These are phyloP conservation scores for Ctenoplectra terminalis DNA, from an alignment of 1,140 invertebrate species.

Conservation along the genomic window DNA sequence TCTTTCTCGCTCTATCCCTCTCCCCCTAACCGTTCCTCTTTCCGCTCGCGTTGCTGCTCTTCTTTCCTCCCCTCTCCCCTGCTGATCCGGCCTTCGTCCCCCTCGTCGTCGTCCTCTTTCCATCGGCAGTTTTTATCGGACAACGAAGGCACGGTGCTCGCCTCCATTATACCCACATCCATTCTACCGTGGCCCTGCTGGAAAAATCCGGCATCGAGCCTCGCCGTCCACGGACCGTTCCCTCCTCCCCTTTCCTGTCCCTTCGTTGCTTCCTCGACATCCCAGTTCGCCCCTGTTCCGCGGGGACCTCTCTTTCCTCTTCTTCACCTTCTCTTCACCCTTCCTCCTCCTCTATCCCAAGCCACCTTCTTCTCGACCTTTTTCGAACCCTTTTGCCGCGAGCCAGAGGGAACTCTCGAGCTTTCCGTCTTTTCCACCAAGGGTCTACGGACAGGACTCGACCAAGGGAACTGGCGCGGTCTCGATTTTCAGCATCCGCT, in stretches of 20 bases:
- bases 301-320: constrained; percentile 74
- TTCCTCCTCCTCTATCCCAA: background rate
- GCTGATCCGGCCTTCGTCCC: constrained; percentile 63
- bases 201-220: constrained; percentile 65
- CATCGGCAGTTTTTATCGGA: constrained; percentile 69
- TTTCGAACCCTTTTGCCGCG: no score
- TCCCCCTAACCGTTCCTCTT: constrained; percentile 17
- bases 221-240: constrained; percentile 50
- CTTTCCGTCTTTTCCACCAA: no score
- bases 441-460: no score
- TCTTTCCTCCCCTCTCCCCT: constrained; percentile 52
- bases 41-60: constrained; percentile 46
- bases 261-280: constrained; percentile 56
- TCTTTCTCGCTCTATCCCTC: no score
- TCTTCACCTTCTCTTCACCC: background rate
- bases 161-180: constrained; percentile 70
- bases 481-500: no score
- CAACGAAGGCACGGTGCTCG: constrained; percentile 67
- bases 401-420: no score
- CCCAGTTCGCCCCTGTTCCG: constrained; percentile 68
- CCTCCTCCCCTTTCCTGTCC: constrained; percentile 62
- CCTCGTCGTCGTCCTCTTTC: constrained; percentile 52
- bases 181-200: constrained; percentile 61
- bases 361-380: constrained; percentile 18
- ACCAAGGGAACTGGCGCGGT: no score